A percentile compares a stretch with the other conserved stretches of the same genome.
Evolutionary conservation across 1,140 invertebrate species (phyloP).

Genomic region (Arctopsyche grandis): DNA sequence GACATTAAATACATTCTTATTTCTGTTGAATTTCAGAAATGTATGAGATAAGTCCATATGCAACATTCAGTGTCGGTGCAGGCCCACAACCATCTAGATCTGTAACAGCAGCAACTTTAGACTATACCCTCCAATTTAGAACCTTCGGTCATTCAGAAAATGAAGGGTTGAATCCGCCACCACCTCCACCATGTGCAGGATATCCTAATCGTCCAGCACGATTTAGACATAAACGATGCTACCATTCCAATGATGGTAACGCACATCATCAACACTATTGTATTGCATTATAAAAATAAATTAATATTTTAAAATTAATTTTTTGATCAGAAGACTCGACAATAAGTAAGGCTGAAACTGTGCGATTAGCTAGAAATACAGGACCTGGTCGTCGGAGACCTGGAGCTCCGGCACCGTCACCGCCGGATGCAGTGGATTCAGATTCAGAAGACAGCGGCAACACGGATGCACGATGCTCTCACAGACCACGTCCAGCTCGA

Average conservation of each 20-base stretch:
- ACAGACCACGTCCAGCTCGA: slow-evolving; percentile 30
- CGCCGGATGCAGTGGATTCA: slow-evolving; percentile 34
- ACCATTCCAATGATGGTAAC: slow-evolving; percentile 40
- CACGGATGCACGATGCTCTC: slow-evolving; percentile 32
- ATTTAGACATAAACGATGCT: slow-evolving; percentile 43
- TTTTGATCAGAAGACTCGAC: slow-evolving; percentile 43
- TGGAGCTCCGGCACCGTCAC: neutral
- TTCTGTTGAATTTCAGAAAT: slow-evolving; percentile 70
- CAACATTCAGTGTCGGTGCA: slow-evolving; percentile 75
- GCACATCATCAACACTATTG: neutral
- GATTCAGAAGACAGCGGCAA: slow-evolving; percentile 40
- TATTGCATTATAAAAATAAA: neutral
- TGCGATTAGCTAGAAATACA: slow-evolving; percentile 11
- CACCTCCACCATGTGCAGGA: slow-evolving; percentile 39
- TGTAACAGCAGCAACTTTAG: slow-evolving; percentile 69
- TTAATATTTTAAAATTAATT: neutral
- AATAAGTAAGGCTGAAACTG: slow-evolving; percentile 47
- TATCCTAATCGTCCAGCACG: slow-evolving; percentile 24
- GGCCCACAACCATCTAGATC: slow-evolving; percentile 52
- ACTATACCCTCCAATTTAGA: slow-evolving; percentile 79
- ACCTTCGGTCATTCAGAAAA: slow-evolving; percentile 78
- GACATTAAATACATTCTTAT: too few relatives aligned
- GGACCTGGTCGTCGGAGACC: neutral
- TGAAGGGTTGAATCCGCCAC: slow-evolving; percentile 56
- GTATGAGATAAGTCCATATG: slow-evolving; percentile 81